A percentile compares a stretch with the other conserved stretches of the same genome.
phyloP scores from a whole-genome alignment of 2,113 vertebrate species.

The Labeo rohita region DNA sequence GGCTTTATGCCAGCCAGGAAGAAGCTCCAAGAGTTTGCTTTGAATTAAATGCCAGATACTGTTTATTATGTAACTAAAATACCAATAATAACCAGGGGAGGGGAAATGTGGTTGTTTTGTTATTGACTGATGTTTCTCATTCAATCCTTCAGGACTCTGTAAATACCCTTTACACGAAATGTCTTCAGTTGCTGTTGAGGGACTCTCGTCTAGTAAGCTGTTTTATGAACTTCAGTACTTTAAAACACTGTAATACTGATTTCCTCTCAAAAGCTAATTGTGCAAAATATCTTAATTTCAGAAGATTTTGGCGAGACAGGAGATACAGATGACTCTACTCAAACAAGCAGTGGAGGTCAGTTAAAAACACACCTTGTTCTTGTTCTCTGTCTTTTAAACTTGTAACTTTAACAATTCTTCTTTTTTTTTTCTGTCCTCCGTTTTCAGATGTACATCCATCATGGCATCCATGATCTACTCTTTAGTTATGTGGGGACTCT shows the following conservation, averaged over 20 bases:
- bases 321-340: conserved; percentile 91
- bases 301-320: conserved; percentile 91
- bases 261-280: background rate
- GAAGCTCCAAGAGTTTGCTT: background rate
- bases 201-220: conserved; percentile 91
- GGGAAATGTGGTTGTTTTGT: too few relatives aligned
- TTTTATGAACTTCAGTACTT: background rate
- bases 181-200: conserved; percentile 93
- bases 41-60: background rate
- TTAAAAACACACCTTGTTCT: background rate
- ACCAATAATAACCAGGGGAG: background rate
- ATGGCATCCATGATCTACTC: conserved; percentile 90
- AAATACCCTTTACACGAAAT: conserved; percentile 91
- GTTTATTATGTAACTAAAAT: background rate
- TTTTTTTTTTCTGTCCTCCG: background rate
- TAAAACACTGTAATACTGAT: too few relatives aligned
- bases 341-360: conserved; percentile 97
- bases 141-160: conserved; percentile 83
- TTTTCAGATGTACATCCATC: conserved; percentile 91
- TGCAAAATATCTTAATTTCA: conserved; percentile 61
- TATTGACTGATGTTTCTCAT: background rate
- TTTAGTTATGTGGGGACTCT: conserved; percentile 95
- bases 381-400: background rate
- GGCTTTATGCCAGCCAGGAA: background rate
- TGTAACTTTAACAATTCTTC: background rate